phyloP scores from a whole-genome alignment of 1,140 invertebrate species.

The Drosophila bocqueti region DNA sequence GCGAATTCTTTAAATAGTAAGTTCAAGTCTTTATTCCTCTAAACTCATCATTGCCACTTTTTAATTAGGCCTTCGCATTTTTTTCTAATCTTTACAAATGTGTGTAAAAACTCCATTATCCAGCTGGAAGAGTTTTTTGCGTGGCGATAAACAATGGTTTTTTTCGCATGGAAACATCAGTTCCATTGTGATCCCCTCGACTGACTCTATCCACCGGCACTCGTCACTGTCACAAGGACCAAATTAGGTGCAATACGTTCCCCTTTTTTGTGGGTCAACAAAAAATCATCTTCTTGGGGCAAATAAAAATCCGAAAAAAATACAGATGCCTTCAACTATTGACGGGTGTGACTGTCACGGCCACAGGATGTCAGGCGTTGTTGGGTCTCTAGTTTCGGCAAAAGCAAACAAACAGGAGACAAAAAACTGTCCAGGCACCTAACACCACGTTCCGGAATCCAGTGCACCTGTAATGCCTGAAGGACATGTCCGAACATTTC shows the following conservation, averaged over 20 bases:
- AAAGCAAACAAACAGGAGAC: slow-evolving; percentile 22
- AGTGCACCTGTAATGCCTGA: slow-evolving; percentile 27
- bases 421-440: slow-evolving; percentile 5
- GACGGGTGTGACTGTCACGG: slow-evolving; percentile 52
- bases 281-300: slow-evolving; percentile 17
- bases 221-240: slow-evolving; percentile 1
- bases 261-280: not conserved
- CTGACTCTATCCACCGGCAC: not conserved
- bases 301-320: not conserved
- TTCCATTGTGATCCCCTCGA: not conserved
- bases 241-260: slow-evolving; percentile 25
- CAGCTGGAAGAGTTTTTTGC: not conserved
- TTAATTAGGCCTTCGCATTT: not conserved
- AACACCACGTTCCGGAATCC: slow-evolving; percentile 18
- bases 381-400: slow-evolving; percentile 33
- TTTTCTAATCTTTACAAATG: too few relatives aligned
- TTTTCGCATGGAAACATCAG: not conserved
- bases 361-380: slow-evolving; percentile 48
- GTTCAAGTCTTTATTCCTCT: too few relatives aligned
- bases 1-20: too few relatives aligned
- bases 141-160: not conserved
- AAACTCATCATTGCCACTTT: not conserved
- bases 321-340: slow-evolving; percentile 15
- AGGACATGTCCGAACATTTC: slow-evolving; percentile 63
- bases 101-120: not conserved